These are phyloP conservation scores for Papilio xuthus DNA, from an alignment of 1,140 invertebrate genomes.

Conservation along the genomic window DNA sequence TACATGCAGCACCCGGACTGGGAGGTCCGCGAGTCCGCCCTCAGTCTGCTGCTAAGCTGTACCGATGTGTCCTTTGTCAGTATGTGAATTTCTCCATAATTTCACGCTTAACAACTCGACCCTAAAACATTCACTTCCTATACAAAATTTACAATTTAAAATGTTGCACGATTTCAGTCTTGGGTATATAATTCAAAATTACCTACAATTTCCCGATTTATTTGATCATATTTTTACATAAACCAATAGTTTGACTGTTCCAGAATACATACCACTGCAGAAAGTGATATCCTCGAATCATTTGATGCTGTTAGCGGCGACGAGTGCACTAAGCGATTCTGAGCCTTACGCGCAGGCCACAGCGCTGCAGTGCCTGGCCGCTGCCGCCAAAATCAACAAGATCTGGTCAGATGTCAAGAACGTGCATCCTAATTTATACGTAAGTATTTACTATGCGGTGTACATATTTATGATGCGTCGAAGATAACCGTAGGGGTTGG, in stretches of 20 bases:
- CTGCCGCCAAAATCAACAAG: slow-evolving; percentile 83
- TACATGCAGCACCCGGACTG: slow-evolving; percentile 85
- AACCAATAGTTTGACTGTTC: slow-evolving; percentile 25
- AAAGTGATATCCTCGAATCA: slow-evolving; percentile 83
- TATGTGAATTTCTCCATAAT: slow-evolving; percentile 80
- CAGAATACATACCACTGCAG: slow-evolving; percentile 88
- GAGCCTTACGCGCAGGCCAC: slow-evolving; percentile 86
- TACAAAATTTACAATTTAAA: neutral
- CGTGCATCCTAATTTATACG: slow-evolving; percentile 80
- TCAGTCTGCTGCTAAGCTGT: slow-evolving; percentile 85
- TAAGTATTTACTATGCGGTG: slow-evolving; percentile 62
- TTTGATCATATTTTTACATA: neutral
- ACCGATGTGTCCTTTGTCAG: slow-evolving; percentile 84
- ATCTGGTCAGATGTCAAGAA: slow-evolving; percentile 83
- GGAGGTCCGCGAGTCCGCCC: slow-evolving; percentile 86
- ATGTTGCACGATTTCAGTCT: neutral
- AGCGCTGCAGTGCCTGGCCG: slow-evolving; percentile 84
- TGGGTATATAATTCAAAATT: neutral
- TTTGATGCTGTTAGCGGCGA: slow-evolving; percentile 82
- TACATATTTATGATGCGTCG: too few species aligned
- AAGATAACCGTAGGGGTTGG: too few species aligned
- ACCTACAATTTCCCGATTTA: neutral
- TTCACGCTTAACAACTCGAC: too few species aligned
- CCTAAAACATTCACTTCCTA: too few species aligned
- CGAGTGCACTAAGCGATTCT: slow-evolving; percentile 82